These are phyloP conservation scores for Gymnocephalus cernua DNA, from an alignment of 2,113 vertebrate species.

Conservation along the genomic window DNA sequence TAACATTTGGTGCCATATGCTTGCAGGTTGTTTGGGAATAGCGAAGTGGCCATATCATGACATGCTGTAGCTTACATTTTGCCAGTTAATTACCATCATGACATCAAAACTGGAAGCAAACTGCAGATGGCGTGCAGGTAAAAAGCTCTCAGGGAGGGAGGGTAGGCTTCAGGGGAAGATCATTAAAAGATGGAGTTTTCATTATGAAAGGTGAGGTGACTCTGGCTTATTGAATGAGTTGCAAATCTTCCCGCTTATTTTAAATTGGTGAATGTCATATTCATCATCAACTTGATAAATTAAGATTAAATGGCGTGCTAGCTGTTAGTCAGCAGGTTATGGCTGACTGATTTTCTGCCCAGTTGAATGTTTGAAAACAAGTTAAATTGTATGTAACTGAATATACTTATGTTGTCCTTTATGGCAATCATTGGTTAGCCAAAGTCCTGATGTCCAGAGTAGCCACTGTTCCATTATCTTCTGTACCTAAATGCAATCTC, in stretches of 20 bases:
- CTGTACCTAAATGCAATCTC: background rate
- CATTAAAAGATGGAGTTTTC: constrained; percentile 43
- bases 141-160: constrained; percentile 58
- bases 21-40: constrained; percentile 85
- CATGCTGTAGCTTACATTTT: constrained; percentile 81
- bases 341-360: background rate
- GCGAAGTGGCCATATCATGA: constrained; percentile 73
- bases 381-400: background rate
- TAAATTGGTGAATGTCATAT: background rate
- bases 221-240: constrained; percentile 3
- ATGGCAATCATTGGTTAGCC: background rate
- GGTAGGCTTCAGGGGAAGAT: constrained; percentile 43
- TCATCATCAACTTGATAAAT: background rate
- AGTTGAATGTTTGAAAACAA: background rate
- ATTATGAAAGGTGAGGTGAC: constrained; percentile 31
- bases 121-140: constrained; percentile 69
- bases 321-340: background rate
- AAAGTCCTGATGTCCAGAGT: background rate
- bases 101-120: constrained; percentile 80
- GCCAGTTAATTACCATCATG: constrained; percentile 85
- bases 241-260: constrained; percentile 11
- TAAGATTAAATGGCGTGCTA: background rate
- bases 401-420: background rate
- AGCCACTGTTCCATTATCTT: background rate
- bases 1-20: constrained; percentile 87